These are phyloP conservation scores for Rhinatrema bivittatum DNA, from an alignment of 2,797 vertebrate genomes.

Conservation along the genomic window DNA sequence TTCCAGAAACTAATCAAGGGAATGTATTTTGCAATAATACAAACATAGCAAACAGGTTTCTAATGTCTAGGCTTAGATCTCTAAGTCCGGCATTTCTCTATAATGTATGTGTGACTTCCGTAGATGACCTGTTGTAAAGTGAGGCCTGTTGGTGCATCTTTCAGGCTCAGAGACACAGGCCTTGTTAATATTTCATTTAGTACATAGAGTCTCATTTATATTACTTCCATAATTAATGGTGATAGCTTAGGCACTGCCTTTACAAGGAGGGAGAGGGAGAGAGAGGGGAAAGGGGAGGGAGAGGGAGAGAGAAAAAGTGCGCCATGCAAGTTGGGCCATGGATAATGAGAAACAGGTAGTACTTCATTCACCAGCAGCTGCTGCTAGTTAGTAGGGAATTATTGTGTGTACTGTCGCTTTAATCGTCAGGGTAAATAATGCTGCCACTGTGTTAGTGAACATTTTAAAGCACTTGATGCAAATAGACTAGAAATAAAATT, in stretches of 20 bases:
- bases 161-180: slow-evolving; percentile 52
- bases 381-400: slow-evolving; percentile 70
- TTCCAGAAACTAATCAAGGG: slow-evolving; percentile 56
- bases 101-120: slow-evolving; percentile 42
- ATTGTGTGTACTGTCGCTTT: slow-evolving; percentile 79
- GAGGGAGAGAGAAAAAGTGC: too few relatives aligned
- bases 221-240: slow-evolving; percentile 78
- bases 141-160: slow-evolving; percentile 48
- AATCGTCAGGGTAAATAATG: slow-evolving; percentile 74
- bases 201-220: slow-evolving; percentile 72
- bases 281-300: too few relatives aligned
- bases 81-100: slow-evolving; percentile 25
- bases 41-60: slow-evolving; percentile 31
- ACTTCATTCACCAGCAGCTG: slow-evolving; percentile 84
- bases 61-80: slow-evolving; percentile 19
- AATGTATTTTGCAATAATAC: slow-evolving; percentile 39
- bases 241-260: slow-evolving; percentile 70
- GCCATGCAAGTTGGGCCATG: slow-evolving; percentile 65
- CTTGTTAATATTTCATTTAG: slow-evolving; percentile 74
- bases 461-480: slow-evolving; percentile 75
- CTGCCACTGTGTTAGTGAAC: slow-evolving; percentile 75
- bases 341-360: slow-evolving; percentile 73
- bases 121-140: slow-evolving; percentile 36
- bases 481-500: slow-evolving; percentile 59
- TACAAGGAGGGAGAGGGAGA: slow-evolving; percentile 65